These are phyloP conservation scores for Drosophila neocordata DNA, from an alignment of 1,140 invertebrate species.

Conservation along the genomic window DNA sequence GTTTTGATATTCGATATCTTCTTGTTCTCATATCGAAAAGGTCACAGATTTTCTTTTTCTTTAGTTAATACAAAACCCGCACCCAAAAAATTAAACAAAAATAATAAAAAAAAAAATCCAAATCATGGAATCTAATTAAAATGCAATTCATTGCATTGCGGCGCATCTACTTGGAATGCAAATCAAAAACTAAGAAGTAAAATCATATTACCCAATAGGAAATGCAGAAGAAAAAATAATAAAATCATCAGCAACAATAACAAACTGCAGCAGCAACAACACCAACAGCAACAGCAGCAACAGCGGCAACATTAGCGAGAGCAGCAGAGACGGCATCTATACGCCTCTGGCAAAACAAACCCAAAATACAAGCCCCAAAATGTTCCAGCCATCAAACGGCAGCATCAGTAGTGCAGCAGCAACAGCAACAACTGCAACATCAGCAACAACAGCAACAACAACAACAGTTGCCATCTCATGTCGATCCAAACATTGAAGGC, in stretches of 20 bases:
- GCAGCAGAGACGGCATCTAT: background rate
- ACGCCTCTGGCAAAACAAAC: conserved; percentile 69
- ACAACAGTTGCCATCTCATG: conserved; percentile 71
- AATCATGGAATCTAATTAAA: conserved; percentile 76
- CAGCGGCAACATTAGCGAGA: background rate
- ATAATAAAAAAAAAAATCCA: conserved; percentile 21
- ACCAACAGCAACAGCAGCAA: background rate
- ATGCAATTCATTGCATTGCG: conserved; percentile 74
- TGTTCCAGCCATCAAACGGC: conserved; percentile 60
- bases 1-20: conserved; percentile 21
- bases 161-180: conserved; percentile 72
- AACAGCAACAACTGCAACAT: conserved; percentile 35
- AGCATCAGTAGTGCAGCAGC: conserved; percentile 52
- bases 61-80: conserved; percentile 34
- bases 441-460: conserved; percentile 1
- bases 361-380: conserved; percentile 42
- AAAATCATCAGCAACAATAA: conserved; percentile 74
- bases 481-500: conserved; percentile 67
- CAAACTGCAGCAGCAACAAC: conserved; percentile 39
- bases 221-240: conserved; percentile 72
- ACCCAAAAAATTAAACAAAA: conserved; percentile 26
- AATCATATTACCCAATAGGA: conserved; percentile 72
- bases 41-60: conserved; percentile 62
- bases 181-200: conserved; percentile 45
- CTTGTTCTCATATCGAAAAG: conserved; percentile 38